Conservation (phyloP, 2,797 vertebrate species). For the Tympanoctomys barrerae region DNA sequence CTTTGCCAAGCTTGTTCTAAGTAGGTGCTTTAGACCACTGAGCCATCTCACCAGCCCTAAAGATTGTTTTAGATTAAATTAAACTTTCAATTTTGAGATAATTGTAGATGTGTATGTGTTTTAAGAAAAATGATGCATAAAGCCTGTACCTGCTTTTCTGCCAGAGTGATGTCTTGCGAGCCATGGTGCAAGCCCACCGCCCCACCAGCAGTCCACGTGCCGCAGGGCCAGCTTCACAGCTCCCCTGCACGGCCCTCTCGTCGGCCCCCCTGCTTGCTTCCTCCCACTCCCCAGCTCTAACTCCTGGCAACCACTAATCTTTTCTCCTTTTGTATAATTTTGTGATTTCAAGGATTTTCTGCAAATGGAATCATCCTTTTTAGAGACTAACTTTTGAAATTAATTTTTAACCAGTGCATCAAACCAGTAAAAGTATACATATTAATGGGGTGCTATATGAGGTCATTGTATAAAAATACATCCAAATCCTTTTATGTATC, state of each 20-base stretch:
- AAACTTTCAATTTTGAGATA: constrained; percentile 41
- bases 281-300: background rate
- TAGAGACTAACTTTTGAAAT: background rate
- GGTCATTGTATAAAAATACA: constrained; percentile 53
- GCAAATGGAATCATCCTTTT: constrained; percentile 54
- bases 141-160: background rate
- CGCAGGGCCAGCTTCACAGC: background rate
- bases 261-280: background rate
- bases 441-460: background rate
- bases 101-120: background rate
- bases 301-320: background rate
- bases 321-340: constrained; percentile 12
- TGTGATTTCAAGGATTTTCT: constrained; percentile 32
- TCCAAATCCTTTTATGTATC: constrained; percentile 23
- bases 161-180: background rate
- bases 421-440: background rate
- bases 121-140: background rate
- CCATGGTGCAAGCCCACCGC: background rate
- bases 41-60: no score
- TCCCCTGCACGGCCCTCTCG: accelerated
- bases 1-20: no score
- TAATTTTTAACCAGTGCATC: background rate
- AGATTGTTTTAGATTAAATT: background rate
- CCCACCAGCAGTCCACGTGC: background rate
- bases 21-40: no score